phyloP scores from a whole-genome alignment of 1,140 invertebrate genomes.

The Fopius arisanus region DNA sequence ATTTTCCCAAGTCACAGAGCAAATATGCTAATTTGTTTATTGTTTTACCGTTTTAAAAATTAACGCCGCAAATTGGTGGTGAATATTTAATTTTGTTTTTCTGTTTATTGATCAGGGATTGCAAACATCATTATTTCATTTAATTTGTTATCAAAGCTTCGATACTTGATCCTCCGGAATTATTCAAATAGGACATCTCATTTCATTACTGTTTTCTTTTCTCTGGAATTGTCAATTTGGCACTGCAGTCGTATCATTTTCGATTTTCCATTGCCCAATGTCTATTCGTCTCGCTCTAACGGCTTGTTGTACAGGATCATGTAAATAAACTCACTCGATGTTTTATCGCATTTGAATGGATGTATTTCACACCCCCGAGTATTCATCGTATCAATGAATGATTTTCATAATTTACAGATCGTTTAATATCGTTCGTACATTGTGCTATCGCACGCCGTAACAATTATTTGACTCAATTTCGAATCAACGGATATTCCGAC shows the following conservation, averaged over 20 bases:
- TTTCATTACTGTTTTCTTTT: neutral
- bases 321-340: neutral
- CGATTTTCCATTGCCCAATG: too few species aligned
- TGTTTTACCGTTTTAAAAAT: too few species aligned
- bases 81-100: too few species aligned
- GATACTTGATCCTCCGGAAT: neutral
- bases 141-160: too few species aligned
- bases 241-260: neutral
- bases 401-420: conserved; percentile 63
- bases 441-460: neutral
- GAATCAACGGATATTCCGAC: too few species aligned
- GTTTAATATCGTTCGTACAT: conserved; percentile 53
- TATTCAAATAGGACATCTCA: neutral
- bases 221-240: neutral
- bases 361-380: neutral
- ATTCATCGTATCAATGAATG: conserved; percentile 12
- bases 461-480: neutral
- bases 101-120: too few species aligned
- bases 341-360: neutral
- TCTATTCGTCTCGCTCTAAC: neutral
- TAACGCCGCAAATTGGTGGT: too few species aligned
- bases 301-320: neutral
- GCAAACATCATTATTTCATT: too few species aligned
- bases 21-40: too few species aligned
- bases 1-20: too few species aligned